Conservation (phyloP, 2,888 invertebrate genomes). For the Leucophenga maculata region DNA sequence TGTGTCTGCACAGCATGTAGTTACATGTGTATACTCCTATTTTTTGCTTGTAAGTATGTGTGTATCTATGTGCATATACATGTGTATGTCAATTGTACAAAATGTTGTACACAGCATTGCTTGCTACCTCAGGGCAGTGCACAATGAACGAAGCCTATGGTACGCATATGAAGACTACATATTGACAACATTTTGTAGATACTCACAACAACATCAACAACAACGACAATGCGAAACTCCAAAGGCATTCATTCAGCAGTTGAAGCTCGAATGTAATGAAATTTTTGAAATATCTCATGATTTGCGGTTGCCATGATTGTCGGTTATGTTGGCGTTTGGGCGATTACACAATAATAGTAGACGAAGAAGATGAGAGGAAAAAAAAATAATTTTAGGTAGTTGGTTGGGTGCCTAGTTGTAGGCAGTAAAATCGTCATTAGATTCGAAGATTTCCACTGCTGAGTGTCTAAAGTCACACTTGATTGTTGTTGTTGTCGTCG, state of each 20-base stretch:
- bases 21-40: conserved; percentile 52
- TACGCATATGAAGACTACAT: neutral
- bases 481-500: neutral
- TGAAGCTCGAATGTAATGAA: conserved; percentile 51
- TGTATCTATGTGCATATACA: conserved; percentile 17
- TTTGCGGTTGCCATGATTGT: conserved; percentile 55
- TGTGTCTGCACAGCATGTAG: neutral
- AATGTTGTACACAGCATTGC: neutral
- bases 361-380: too few species aligned
- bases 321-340: conserved; percentile 15
- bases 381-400: conserved; percentile 8
- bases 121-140: neutral
- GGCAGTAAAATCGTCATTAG: neutral
- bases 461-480: conserved; percentile 17
- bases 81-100: conserved; percentile 12
- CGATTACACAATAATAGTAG: conserved; percentile 32
- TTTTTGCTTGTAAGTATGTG: conserved; percentile 38
- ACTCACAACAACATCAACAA: neutral
- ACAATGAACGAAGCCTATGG: neutral
- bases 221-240: neutral
- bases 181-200: conserved; percentile 17
- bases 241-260: conserved; percentile 22
- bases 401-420: too few species aligned
- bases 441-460: neutral
- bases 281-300: conserved; percentile 65